Conservation (phyloP, 2,113 vertebrate genomes). For the Sardina pilchardus region DNA sequence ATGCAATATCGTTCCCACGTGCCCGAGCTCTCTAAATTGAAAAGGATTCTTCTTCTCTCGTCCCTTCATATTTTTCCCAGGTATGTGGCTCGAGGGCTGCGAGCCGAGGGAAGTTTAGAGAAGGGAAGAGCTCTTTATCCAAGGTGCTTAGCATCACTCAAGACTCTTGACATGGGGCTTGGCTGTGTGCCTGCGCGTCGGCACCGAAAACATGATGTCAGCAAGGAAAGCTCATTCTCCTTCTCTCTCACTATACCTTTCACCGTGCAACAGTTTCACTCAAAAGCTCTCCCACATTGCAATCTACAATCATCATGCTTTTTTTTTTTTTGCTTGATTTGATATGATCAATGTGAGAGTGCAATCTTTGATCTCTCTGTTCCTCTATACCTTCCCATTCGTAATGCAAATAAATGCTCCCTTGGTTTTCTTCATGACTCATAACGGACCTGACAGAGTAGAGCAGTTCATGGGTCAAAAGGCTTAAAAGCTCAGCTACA, state of each 20-base stretch:
- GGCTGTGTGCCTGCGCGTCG: conserved; percentile 26
- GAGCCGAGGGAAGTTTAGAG: conserved; percentile 30
- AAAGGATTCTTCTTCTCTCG: not conserved
- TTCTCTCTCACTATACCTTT: not conserved
- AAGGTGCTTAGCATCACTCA: conserved; percentile 38
- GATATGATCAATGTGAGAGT: not conserved
- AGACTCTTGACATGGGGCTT: conserved; percentile 42
- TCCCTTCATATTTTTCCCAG: not conserved
- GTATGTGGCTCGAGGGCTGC: conserved; percentile 28
- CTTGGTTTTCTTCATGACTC: not conserved
- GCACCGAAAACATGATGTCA: conserved; percentile 34
- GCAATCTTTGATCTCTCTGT: not conserved
- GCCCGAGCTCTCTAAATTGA: not conserved
- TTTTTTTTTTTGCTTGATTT: too few species aligned
- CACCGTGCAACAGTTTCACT: not conserved
- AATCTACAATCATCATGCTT: not conserved
- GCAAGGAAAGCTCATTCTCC: not conserved
- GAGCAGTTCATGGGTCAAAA: conserved; percentile 10
- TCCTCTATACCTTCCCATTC: not conserved
- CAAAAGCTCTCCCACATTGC: not conserved
- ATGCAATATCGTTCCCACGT: not conserved
- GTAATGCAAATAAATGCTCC: not conserved
- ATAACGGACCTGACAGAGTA: not conserved
- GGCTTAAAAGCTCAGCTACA: not conserved
- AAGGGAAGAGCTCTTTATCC: conserved; percentile 38